Percentiles rank a stretch among this genome's conserved stretches.
These are phyloP conservation scores for Eumeta japonica DNA, from an alignment of 1,140 invertebrate genomes.

Conservation along the genomic window DNA sequence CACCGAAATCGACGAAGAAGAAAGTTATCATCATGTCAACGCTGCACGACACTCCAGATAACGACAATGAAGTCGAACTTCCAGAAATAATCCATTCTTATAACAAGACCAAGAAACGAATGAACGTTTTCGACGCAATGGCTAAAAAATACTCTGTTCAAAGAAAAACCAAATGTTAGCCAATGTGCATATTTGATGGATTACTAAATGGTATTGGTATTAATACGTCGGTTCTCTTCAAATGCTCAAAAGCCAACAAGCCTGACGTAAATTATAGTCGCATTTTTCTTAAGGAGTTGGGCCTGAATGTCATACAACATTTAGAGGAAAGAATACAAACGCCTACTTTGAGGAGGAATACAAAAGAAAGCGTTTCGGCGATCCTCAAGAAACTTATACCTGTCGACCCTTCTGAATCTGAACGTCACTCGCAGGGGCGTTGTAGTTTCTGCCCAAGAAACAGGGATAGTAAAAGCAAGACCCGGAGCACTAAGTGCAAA, in stretches of 20 bases:
- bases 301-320: neutral
- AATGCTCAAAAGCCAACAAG: neutral
- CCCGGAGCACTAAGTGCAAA: neutral
- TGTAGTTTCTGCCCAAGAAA: no score
- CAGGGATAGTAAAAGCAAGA: neutral
- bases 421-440: neutral
- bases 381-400: no score
- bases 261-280: no score
- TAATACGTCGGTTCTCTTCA: neutral
- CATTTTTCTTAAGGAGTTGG: slow-evolving; percentile 1
- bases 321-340: neutral
- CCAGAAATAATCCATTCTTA: neutral
- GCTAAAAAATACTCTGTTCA: slow-evolving; percentile 1
- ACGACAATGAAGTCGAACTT: neutral
- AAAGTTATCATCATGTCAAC: no score
- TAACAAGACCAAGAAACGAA: neutral
- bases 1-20: no score
- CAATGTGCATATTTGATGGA: neutral
- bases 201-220: no score
- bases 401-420: neutral
- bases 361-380: neutral
- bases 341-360: neutral
- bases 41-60: neutral
- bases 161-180: neutral
- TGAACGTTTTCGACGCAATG: neutral